Conservation (phyloP, 2,888 invertebrate genomes). For the Mesoligia furuncula region DNA sequence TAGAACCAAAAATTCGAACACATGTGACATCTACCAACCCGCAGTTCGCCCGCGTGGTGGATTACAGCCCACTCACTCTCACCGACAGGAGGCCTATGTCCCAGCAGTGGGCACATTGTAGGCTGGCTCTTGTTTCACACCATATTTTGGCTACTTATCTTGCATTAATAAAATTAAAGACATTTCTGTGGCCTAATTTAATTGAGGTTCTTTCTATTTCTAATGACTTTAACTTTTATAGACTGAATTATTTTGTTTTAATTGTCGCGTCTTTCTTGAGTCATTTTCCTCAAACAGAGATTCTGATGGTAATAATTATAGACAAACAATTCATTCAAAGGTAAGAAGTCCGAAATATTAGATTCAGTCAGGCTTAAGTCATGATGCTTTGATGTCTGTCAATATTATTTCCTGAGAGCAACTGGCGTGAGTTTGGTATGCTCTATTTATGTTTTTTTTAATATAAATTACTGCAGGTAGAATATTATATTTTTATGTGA, state of each 20-base stretch:
- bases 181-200: background rate
- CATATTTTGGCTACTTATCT: background rate
- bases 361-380: background rate
- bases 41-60: background rate
- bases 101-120: background rate
- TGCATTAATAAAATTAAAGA: background rate
- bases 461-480: slow-evolving; percentile 5
- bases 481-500: slow-evolving; percentile 42
- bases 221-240: slow-evolving; percentile 4
- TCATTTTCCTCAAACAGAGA: background rate
- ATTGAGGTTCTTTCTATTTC: background rate
- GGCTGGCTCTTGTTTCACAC: background rate
- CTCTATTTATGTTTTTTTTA: background rate
- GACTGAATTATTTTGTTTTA: slow-evolving; percentile 6
- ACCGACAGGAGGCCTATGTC: background rate
- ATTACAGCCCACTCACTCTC: background rate
- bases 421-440: background rate
- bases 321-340: background rate
- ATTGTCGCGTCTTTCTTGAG: background rate
- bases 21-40: background rate
- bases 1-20: background rate
- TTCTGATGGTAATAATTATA: background rate
- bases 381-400: background rate
- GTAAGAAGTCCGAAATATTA: background rate
- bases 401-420: background rate